These are phyloP conservation scores for Chromis chromis DNA, from an alignment of 2,797 vertebrate genomes.

Conservation along the genomic window DNA sequence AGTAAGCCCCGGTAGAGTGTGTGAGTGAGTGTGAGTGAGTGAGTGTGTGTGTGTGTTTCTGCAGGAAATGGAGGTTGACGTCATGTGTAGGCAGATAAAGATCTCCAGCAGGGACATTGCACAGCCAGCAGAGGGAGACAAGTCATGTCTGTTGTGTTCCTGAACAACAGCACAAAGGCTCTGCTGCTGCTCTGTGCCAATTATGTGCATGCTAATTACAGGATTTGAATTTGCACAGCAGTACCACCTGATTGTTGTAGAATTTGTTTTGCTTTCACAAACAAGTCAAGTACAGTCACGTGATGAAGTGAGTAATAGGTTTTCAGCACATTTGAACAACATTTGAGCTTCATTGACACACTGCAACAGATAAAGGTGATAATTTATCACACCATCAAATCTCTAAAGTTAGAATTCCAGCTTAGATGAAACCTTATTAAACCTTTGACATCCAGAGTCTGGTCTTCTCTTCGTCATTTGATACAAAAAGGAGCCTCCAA, in stretches of 20 bases:
- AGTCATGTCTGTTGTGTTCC: conserved; percentile 20
- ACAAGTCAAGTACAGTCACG: background rate
- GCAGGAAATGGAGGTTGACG: conserved; percentile 77
- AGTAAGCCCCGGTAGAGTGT: conserved; percentile 9
- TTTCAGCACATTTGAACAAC: no score
- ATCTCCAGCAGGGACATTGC: conserved; percentile 40
- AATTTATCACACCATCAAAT: no score
- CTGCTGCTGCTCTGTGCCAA: conserved; percentile 11
- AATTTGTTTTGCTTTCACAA: conserved; percentile 29
- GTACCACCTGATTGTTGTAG: background rate
- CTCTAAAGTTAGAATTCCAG: no score
- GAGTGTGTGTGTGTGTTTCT: background rate
- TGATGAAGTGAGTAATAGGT: background rate
- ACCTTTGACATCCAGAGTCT: no score
- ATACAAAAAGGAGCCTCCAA: no score
- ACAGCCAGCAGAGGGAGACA: conserved; percentile 71
- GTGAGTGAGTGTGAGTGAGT: conserved; percentile 6
- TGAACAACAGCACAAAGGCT: conserved; percentile 22
- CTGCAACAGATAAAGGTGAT: no score
- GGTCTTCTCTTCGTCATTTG: no score
- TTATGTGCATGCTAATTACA: conserved; percentile 25
- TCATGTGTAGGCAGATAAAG: conserved; percentile 60
- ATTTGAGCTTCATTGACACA: no score
- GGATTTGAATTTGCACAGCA: background rate
- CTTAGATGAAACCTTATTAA: no score